Evolutionary conservation across 2,888 invertebrate species (phyloP).

Genomic region (Aleiodes leptofemur): DNA sequence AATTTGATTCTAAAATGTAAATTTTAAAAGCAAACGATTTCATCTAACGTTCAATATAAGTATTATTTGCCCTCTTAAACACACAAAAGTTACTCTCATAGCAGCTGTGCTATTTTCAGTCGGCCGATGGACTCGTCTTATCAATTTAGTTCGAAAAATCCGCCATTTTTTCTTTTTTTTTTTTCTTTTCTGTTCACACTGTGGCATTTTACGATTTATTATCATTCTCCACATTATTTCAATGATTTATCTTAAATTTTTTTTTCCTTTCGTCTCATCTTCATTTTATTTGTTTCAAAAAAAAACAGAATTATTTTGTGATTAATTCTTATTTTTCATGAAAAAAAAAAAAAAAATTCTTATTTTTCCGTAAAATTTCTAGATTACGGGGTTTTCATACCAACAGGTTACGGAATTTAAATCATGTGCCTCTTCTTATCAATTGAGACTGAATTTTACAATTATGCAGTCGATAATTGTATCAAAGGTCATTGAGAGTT

Average conservation of each 20-base stretch:
- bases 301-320: too few species aligned
- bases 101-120: slow-evolving; percentile 38
- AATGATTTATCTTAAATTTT: neutral
- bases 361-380: too few species aligned
- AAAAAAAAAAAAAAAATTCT: too few species aligned
- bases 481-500: slow-evolving; percentile 27
- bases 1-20: too few species aligned
- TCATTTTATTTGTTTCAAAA: too few species aligned
- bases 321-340: too few species aligned
- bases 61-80: slow-evolving; percentile 19
- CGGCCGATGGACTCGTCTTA: slow-evolving; percentile 51
- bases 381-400: slow-evolving; percentile 1
- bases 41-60: too few species aligned
- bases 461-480: slow-evolving; percentile 2
- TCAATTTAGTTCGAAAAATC: slow-evolving; percentile 54
- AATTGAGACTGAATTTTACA: slow-evolving; percentile 13
- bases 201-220: slow-evolving; percentile 38
- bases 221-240: slow-evolving; percentile 3
- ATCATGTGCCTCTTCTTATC: slow-evolving; percentile 7
- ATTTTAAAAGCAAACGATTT: too few species aligned
- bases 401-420: slow-evolving; percentile 7
- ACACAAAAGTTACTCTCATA: neutral
- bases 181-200: neutral
- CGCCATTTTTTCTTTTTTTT: slow-evolving; percentile 14
- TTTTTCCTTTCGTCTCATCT: too few species aligned